Evolutionary conservation across 2,888 invertebrate genomes (phyloP), one percentile per base, ranked within the genome.

Genomic region (Platypus cylindrus): DNA sequence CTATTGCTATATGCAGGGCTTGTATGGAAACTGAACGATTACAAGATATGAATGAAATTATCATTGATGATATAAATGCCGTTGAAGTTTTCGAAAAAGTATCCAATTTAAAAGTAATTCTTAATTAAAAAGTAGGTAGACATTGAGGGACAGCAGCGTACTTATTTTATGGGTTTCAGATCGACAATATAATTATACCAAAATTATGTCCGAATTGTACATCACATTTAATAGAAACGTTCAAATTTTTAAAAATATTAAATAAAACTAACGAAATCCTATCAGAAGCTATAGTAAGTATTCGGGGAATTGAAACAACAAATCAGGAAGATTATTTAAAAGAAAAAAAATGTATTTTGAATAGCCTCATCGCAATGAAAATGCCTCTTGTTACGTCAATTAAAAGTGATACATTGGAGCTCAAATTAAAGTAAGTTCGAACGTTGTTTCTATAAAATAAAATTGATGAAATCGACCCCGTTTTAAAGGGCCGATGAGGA

Each of bases 61-160:
- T 29, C 29, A 17, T 39, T 30, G 25, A 17, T 9, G 25, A 16
- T 8, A 17, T 24, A 18, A 9, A 22, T 32, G 18, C 22, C 13
- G 15, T 36, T 11, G 8, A 11, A 9, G 12, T 36, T 4, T 40
- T 36, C 30, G 34, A 40, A 30, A 22, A 36, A 5, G 22, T 40
- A 29, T 25, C 27, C 3, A 32, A 40, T 11, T 30, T 17, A 17
- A 25, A 40, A 31, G 40, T 40, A 39, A 14, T n/a, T n/a, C n/a
- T n/a, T n/a, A n/a, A n/a, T n/a, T n/a, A n/a, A n/a, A n/a, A n/a
- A n/a, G n/a, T n/a, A n/a, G n/a, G n/a, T n/a, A n/a, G n/a, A n/a
- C n/a, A n/a, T n/a, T n/a, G n/a, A n/a, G n/a, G n/a, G n/a, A n/a
- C n/a, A n/a, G n/a, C n/a, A n/a, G n/a, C n/a, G n/a, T n/a, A n/a